Evolutionary conservation across 92 coral and sea anemone species (phyloP).

Genomic region (Parazoanthus darwini): DNA sequence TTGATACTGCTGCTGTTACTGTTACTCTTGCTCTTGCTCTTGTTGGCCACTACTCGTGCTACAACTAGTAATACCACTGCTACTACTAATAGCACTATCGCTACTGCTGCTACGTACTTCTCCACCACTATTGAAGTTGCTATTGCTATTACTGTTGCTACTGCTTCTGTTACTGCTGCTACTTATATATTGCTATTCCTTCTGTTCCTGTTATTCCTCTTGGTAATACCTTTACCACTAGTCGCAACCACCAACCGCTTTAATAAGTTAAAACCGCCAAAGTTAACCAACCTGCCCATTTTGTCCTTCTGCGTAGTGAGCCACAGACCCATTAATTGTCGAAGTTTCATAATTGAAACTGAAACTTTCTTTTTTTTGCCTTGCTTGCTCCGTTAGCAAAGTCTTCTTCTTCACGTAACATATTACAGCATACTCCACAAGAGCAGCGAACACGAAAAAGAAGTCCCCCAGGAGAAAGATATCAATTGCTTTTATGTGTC

Average conservation of each 20-base stretch:
- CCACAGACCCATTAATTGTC: neutral
- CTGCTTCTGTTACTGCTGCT: too few relatives aligned
- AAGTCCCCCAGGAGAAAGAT: constrained; percentile 55
- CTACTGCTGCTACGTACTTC: neutral
- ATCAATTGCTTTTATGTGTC: constrained; percentile 67
- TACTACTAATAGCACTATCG: neutral
- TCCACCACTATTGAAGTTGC: neutral
- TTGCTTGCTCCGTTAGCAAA: neutral
- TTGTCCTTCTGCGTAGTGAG: neutral
- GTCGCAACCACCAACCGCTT: too few relatives aligned
- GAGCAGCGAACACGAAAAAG: constrained; percentile 60
- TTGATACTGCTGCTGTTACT: neutral
- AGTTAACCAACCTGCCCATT: constrained; percentile 11
- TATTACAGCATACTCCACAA: constrained; percentile 59
- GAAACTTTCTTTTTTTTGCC: neutral
- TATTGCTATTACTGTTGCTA: too few relatives aligned
- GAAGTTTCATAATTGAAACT: neutral
- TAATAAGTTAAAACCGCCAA: neutral
- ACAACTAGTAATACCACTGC: neutral
- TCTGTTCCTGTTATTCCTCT: too few relatives aligned
- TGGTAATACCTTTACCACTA: neutral
- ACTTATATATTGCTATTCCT: too few relatives aligned
- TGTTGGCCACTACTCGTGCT: neutral
- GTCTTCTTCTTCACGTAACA: constrained; percentile 37
- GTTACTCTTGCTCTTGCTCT: neutral